These are phyloP conservation scores for Notothenia rossii DNA, from an alignment of 2,113 vertebrate genomes.

Conservation along the genomic window DNA sequence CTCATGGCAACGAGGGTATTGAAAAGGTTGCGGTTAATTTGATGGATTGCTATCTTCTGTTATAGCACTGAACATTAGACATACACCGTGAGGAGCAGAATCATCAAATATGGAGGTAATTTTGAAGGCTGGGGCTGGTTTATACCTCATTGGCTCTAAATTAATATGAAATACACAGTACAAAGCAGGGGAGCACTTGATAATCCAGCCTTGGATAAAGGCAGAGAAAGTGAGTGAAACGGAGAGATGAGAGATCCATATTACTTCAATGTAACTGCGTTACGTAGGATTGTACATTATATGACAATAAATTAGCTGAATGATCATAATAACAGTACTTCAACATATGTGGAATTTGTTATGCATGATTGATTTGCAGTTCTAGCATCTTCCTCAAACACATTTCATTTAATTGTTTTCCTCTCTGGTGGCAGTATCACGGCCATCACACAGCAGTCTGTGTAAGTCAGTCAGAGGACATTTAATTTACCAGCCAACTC, in stretches of 20 bases:
- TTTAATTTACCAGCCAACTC: slow-evolving; percentile 45
- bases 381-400: slow-evolving; percentile 16
- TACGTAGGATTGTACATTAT: slow-evolving; percentile 12
- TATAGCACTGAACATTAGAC: not conserved
- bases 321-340: slow-evolving; percentile 17
- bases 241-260: not conserved
- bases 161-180: not conserved
- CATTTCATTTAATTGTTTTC: slow-evolving; percentile 37
- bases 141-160: not conserved
- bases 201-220: not conserved
- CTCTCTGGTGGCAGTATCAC: not conserved
- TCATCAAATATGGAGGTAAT: not conserved
- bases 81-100: not conserved
- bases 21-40: not conserved
- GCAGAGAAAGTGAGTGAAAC: not conserved
- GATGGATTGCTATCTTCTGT: not conserved
- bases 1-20: not conserved
- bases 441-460: slow-evolving; percentile 22
- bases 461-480: slow-evolving; percentile 18
- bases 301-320: slow-evolving; percentile 11
- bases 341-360: slow-evolving; percentile 37
- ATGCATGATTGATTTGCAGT: slow-evolving; percentile 28
- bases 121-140: not conserved
- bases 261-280: not conserved
- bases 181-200: not conserved